These are phyloP conservation scores for Oncorhynchus gorbuscha DNA, from an alignment of 2,113 vertebrate species.

Conservation along the genomic window DNA sequence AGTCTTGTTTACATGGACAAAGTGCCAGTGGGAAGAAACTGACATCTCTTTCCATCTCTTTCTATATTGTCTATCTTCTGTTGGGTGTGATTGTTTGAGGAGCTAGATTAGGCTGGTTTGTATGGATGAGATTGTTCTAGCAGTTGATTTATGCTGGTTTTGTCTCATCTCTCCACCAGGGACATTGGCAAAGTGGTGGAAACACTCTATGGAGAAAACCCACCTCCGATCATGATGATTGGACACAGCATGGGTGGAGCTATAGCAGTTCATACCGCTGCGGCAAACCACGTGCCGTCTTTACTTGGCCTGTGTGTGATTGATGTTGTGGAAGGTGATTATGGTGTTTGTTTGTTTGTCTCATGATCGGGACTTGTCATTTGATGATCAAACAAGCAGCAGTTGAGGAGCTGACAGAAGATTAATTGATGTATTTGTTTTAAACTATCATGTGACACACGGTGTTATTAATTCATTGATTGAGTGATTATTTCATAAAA, in stretches of 20 bases:
- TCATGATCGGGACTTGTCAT: neutral
- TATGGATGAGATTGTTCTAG: neutral
- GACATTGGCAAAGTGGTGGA: constrained; percentile 94
- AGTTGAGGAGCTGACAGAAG: neutral
- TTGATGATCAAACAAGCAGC: neutral
- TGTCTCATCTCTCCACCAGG: constrained; percentile 61
- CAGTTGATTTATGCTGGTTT: neutral
- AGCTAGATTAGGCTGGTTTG: neutral
- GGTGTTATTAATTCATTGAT: neutral
- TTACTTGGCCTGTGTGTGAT: constrained; percentile 95
- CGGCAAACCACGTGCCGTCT: constrained; percentile 85
- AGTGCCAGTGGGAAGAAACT: neutral
- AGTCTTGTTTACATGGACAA: neutral
- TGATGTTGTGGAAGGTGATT: constrained; percentile 90
- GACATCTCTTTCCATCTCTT: neutral
- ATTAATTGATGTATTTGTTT: neutral
- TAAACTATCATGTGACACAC: too few species aligned
- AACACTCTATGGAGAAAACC: constrained; percentile 88
- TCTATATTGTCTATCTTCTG: neutral
- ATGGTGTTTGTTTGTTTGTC: neutral
- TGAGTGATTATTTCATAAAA: neutral
- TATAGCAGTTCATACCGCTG: constrained; percentile 91
- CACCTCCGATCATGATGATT: constrained; percentile 93
- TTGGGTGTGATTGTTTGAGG: neutral
- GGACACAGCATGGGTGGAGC: constrained; percentile 99